Percentiles rank a stretch among this genome's conserved stretches.
These are phyloP conservation scores for Eublepharis macularius DNA, from an alignment of 2,113 vertebrate genomes.

Conservation along the genomic window DNA sequence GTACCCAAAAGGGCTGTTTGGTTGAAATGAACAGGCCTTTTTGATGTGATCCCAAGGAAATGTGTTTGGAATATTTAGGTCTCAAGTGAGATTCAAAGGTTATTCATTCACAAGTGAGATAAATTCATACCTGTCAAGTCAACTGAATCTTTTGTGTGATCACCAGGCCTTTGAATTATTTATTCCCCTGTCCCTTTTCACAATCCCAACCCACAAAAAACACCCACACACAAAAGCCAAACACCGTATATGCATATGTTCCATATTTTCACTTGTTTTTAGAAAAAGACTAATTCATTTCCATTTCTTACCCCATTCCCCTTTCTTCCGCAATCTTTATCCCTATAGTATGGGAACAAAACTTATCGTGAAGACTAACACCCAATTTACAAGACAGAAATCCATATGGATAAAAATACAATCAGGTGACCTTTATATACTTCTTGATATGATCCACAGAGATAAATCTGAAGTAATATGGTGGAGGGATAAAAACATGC, in stretches of 20 bases:
- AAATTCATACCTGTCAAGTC: constrained; percentile 84
- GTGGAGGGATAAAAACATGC: too few relatives aligned
- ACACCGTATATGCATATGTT: constrained; percentile 68
- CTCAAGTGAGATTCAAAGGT: constrained; percentile 81
- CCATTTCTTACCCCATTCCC: constrained; percentile 65
- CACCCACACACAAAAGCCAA: constrained; percentile 63
- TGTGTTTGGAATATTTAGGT: constrained; percentile 81
- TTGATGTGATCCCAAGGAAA: constrained; percentile 82
- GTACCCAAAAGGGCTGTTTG: constrained; percentile 70
- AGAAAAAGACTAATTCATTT: constrained; percentile 72
- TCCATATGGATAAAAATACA: background rate
- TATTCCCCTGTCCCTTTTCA: constrained; percentile 56
- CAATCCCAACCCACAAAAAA: constrained; percentile 1
- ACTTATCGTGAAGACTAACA: constrained; percentile 11
- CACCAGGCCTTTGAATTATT: constrained; percentile 78
- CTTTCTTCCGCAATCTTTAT: constrained; percentile 7
- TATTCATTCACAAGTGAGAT: constrained; percentile 84
- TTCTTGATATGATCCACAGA: background rate
- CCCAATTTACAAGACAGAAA: background rate
- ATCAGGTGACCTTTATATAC: too few relatives aligned
- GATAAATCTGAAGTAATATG: too few relatives aligned
- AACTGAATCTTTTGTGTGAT: constrained; percentile 79
- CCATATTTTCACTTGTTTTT: constrained; percentile 74
- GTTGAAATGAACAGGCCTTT: constrained; percentile 76
- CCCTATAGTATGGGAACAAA: background rate